These are phyloP conservation scores for Haliclystus octoradiatus DNA, from an alignment of 30 jellyfish, hydroid and myxozoan genomes.

Conservation along the genomic window DNA sequence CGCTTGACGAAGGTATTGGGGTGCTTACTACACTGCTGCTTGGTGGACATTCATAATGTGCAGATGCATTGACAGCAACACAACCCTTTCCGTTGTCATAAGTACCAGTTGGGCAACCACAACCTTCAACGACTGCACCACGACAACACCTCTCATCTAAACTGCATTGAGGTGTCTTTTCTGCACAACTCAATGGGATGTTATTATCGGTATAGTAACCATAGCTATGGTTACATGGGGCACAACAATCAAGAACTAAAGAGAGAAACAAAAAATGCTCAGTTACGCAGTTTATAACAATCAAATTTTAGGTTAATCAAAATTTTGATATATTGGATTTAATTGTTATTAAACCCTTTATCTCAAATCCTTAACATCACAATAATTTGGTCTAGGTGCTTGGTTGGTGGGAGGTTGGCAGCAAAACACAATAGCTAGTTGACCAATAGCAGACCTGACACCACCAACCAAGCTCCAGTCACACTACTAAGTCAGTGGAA, in stretches of 20 bases:
- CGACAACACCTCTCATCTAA: slow-evolving; percentile 69
- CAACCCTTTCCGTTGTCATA: slow-evolving; percentile 81
- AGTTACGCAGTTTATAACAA: neutral
- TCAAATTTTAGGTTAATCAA: neutral
- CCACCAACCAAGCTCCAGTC: too few relatives aligned
- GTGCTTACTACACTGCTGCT: neutral
- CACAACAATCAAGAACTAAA: slow-evolving; percentile 85
- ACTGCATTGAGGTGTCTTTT: slow-evolving; percentile 27
- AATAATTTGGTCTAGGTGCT: too few relatives aligned
- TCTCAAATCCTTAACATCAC: too few relatives aligned
- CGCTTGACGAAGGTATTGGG: neutral
- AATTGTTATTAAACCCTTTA: neutral
- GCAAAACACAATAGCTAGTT: too few relatives aligned
- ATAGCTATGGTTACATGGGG: slow-evolving; percentile 81
- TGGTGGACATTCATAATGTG: slow-evolving; percentile 21
- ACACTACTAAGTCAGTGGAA: too few relatives aligned
- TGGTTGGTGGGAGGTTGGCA: too few relatives aligned
- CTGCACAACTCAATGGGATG: slow-evolving; percentile 48
- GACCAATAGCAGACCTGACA: too few relatives aligned
- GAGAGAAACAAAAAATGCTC: neutral
- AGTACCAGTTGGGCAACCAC: slow-evolving; percentile 91
- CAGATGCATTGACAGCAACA: slow-evolving; percentile 2
- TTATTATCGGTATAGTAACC: slow-evolving; percentile 84
- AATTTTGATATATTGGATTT: neutral
- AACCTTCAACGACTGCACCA: slow-evolving; percentile 91